phyloP scores from a whole-genome alignment of 1,140 invertebrate genomes.

The Littorina saxatilis region DNA sequence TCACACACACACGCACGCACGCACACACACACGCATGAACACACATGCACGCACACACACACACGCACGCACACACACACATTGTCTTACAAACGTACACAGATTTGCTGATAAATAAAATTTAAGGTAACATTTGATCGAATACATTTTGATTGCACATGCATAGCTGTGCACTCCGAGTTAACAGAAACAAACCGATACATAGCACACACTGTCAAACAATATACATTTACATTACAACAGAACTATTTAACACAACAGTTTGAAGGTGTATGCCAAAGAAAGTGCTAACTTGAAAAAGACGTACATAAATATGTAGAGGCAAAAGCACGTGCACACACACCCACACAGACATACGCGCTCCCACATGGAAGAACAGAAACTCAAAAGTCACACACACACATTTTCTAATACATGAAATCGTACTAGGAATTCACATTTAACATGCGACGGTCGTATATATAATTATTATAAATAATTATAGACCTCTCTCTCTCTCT shows the following conservation, averaged over 20 bases:
- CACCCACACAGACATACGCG: slow-evolving; percentile 10
- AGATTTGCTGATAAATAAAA: not conserved
- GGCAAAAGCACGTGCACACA: not conserved
- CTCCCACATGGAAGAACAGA: slow-evolving; percentile 6
- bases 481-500: too few relatives aligned
- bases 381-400: not conserved
- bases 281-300: too few relatives aligned
- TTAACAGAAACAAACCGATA: not conserved
- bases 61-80: not conserved
- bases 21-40: not conserved
- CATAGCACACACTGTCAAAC: not conserved
- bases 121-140: not conserved
- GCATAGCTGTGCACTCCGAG: not conserved
- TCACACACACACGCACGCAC: not conserved
- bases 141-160: not conserved
- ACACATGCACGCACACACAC: not conserved
- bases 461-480: too few relatives aligned
- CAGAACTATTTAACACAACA: too few relatives aligned
- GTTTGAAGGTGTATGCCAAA: too few relatives aligned
- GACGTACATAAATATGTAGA: not conserved
- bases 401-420: not conserved
- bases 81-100: not conserved
- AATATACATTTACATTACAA: not conserved
- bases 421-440: too few relatives aligned
- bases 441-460: too few relatives aligned